Evolutionary conservation across 2,888 invertebrate species (phyloP).

Genomic region (Phasia obesa): DNA sequence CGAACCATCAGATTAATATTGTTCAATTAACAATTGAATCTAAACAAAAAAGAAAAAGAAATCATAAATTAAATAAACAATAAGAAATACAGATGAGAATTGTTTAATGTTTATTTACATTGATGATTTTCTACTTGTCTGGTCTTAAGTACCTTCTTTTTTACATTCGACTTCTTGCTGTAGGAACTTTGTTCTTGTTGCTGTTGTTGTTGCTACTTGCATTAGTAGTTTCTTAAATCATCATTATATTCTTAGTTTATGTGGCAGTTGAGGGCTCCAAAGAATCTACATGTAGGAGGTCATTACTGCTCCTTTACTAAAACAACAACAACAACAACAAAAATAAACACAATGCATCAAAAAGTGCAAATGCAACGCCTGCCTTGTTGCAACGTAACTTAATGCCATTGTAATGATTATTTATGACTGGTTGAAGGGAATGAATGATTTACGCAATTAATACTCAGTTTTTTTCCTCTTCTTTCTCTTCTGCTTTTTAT

Average conservation of each 20-base stretch:
- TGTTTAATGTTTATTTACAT: constrained; percentile 63
- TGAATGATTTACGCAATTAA: constrained; percentile 55
- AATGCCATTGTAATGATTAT: constrained; percentile 53
- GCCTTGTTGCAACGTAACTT: constrained; percentile 27
- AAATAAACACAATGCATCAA: background rate
- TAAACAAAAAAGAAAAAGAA: constrained; percentile 4
- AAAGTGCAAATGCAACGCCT: constrained; percentile 47
- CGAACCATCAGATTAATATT: constrained; percentile 34
- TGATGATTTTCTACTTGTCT: constrained; percentile 59
- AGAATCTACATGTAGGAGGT: constrained; percentile 63
- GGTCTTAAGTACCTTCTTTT: constrained; percentile 57
- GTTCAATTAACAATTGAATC: constrained; percentile 57
- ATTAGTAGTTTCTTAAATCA: constrained; percentile 50
- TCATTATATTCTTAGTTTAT: constrained; percentile 57
- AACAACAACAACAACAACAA: constrained; percentile 16
- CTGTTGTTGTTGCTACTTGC: constrained; percentile 32
- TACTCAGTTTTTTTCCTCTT: constrained; percentile 5
- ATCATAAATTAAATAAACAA: constrained; percentile 39
- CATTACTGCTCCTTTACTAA: constrained; percentile 51
- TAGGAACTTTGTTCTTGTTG: constrained; percentile 35
- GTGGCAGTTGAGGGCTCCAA: constrained; percentile 18
- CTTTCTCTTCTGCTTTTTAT: too few species aligned
- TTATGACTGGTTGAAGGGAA: constrained; percentile 52
- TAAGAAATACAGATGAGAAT: constrained; percentile 22
- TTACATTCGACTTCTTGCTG: background rate